These are phyloP conservation scores for Styela plicata DNA, from an alignment of 23 tunicate genomes.

Conservation along the genomic window DNA sequence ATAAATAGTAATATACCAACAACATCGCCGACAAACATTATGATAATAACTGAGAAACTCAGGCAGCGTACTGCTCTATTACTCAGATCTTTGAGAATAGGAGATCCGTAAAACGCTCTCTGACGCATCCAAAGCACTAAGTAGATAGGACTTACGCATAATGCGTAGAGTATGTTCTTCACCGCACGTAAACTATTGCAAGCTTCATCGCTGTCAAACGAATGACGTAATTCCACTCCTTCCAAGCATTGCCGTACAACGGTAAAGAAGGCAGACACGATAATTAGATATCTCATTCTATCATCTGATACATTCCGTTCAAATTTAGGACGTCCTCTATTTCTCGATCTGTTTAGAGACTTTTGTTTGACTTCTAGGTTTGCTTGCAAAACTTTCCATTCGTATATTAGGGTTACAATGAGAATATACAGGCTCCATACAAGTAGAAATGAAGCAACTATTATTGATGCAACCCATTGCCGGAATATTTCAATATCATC, in stretches of 20 bases:
- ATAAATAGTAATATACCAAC: conserved; percentile 39
- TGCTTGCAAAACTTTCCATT: conserved; percentile 20
- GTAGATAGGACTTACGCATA: conserved; percentile 43
- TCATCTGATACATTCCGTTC: conserved; percentile 25
- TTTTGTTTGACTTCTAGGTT: conserved; percentile 1
- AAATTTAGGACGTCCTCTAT: background rate
- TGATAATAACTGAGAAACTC: conserved; percentile 44
- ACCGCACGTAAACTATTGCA: conserved; percentile 38
- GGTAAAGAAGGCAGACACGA: conserved; percentile 30
- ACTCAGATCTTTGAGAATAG: conserved; percentile 26
- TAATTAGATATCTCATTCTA: conserved; percentile 50
- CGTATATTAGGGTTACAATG: conserved; percentile 1
- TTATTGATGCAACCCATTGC: background rate
- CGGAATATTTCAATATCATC: background rate
- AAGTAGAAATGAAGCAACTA: conserved; percentile 1
- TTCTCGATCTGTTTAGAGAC: conserved; percentile 5
- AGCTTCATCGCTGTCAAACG: conserved; percentile 9
- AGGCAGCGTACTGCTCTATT: conserved; percentile 19
- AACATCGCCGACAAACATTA: conserved; percentile 52
- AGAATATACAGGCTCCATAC: conserved; percentile 17
- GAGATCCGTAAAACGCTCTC: conserved; percentile 52
- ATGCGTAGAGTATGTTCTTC: conserved; percentile 47
- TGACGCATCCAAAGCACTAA: conserved; percentile 73
- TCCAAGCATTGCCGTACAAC: conserved; percentile 33
- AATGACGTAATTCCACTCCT: conserved; percentile 37